A percentile compares a stretch with the other conserved stretches of the same genome.
Evolutionary conservation across 2,888 invertebrate species (phyloP).

Genomic region (Leptopilina syphax): DNA sequence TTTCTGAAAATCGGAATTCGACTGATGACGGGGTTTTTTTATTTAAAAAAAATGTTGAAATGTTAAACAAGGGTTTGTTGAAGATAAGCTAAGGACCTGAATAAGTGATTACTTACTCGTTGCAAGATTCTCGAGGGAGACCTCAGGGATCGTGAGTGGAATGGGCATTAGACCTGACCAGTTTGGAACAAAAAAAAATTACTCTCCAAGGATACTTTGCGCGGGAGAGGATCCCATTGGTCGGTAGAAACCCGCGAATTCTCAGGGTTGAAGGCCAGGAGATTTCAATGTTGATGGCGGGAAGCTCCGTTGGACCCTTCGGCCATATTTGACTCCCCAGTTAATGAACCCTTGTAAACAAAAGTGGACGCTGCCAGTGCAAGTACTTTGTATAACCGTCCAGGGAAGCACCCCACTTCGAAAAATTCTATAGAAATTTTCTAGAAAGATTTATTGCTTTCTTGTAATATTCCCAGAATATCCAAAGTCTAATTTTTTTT

Average conservation of each 20-base stretch:
- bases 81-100: slow-evolving; percentile 12
- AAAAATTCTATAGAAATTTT: too few relatives aligned
- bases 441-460: too few relatives aligned
- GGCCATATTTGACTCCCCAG: slow-evolving; percentile 24
- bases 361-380: too few relatives aligned
- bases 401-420: too few relatives aligned
- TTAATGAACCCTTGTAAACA: slow-evolving; percentile 11
- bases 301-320: slow-evolving; percentile 27
- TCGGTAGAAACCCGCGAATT: slow-evolving; percentile 55
- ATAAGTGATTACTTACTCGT: slow-evolving; percentile 20
- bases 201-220: slow-evolving; percentile 53
- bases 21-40: too few relatives aligned
- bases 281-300: slow-evolving; percentile 59
- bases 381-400: too few relatives aligned
- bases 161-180: slow-evolving; percentile 51
- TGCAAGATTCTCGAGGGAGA: slow-evolving; percentile 48
- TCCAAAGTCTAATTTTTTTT: too few relatives aligned
- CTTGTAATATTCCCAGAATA: too few relatives aligned
- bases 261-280: slow-evolving; percentile 47
- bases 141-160: slow-evolving; percentile 50
- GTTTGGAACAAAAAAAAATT: slow-evolving; percentile 52
- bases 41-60: too few relatives aligned
- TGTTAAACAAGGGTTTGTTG: background rate
- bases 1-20: too few relatives aligned
- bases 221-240: slow-evolving; percentile 65